phyloP scores from a whole-genome alignment of 2,113 vertebrate species.

The Butorides virescens region DNA sequence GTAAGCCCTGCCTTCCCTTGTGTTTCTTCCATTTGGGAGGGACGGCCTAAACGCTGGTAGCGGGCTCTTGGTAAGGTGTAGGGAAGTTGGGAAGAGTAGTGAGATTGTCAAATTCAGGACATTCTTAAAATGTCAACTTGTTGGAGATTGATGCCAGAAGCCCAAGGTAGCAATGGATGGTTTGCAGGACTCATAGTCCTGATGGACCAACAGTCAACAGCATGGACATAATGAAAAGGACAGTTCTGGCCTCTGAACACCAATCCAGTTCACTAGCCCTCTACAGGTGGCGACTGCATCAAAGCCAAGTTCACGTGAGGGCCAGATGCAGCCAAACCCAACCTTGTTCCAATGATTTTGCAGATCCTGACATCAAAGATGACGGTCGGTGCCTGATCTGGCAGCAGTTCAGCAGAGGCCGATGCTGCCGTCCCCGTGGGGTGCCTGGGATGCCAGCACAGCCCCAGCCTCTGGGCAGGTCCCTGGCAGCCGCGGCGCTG shows the following conservation, averaged over 20 bases:
- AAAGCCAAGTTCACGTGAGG: neutral
- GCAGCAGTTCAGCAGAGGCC: neutral
- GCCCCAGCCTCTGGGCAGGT: rapidly evolving
- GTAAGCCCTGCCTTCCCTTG: neutral
- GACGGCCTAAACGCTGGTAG: neutral
- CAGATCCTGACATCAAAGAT: neutral
- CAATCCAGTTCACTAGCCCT: neutral
- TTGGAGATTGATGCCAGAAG: neutral
- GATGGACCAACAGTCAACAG: neutral
- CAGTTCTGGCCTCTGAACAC: neutral
- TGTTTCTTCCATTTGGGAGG: neutral
- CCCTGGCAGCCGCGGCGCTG: neutral
- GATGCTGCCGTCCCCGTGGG: neutral
- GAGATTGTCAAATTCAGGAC: neutral
- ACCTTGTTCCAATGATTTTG: neutral
- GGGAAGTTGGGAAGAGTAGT: neutral
- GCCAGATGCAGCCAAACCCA: neutral
- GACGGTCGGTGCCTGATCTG: neutral
- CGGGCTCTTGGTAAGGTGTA: neutral
- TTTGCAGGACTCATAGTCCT: neutral
- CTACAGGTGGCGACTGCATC: neutral
- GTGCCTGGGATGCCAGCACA: neutral
- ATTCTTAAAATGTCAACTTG: neutral
- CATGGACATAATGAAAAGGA: neutral
- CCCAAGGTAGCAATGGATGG: rapidly evolving